A percentile compares a stretch with the other conserved stretches of the same genome.
Conservation (phyloP, 2,797 vertebrate species). For the Threskiornis aethiopicus region DNA sequence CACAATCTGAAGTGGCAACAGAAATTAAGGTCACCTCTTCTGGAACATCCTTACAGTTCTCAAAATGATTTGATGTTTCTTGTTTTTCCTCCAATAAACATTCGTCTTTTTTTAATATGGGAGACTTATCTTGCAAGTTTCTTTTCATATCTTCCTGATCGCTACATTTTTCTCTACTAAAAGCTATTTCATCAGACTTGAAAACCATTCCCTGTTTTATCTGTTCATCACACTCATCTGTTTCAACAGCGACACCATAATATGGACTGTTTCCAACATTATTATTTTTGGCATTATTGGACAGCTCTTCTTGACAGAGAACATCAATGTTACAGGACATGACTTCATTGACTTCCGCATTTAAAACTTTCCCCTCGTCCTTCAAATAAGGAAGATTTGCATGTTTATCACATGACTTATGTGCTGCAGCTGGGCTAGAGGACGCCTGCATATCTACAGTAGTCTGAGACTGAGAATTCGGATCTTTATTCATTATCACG, state of each 20-base stretch:
- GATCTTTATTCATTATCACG: conserved; percentile 1
- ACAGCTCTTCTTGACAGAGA: conserved; percentile 67
- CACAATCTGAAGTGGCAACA: conserved; percentile 83
- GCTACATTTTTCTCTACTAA: not conserved
- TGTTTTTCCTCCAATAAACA: conserved; percentile 69
- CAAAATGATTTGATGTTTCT: not conserved
- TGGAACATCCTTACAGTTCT: conserved; percentile 46
- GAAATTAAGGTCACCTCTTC: conserved; percentile 75
- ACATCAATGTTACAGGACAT: conserved; percentile 68
- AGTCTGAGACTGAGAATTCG: conserved; percentile 43
- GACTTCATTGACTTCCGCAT: conserved; percentile 69
- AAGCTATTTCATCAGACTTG: not conserved
- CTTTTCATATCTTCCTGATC: not conserved
- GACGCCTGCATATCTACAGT: conserved; percentile 73
- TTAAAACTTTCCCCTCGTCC: conserved; percentile 65
- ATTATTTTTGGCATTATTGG: conserved; percentile 78
- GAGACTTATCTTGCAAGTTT: not conserved
- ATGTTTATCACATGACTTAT: conserved; percentile 59
- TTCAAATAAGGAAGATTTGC: conserved; percentile 58
- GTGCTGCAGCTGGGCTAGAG: conserved; percentile 75
- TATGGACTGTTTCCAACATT: conserved; percentile 38
- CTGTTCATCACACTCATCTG: not conserved
- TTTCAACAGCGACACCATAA: not conserved
- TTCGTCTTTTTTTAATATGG: not conserved
- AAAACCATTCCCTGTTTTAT: not conserved